Evolutionary conservation across 1,140 invertebrate genomes (phyloP), one percentile per base, ranked within the genome.

Genomic region (Lasioglossum albipes): DNA sequence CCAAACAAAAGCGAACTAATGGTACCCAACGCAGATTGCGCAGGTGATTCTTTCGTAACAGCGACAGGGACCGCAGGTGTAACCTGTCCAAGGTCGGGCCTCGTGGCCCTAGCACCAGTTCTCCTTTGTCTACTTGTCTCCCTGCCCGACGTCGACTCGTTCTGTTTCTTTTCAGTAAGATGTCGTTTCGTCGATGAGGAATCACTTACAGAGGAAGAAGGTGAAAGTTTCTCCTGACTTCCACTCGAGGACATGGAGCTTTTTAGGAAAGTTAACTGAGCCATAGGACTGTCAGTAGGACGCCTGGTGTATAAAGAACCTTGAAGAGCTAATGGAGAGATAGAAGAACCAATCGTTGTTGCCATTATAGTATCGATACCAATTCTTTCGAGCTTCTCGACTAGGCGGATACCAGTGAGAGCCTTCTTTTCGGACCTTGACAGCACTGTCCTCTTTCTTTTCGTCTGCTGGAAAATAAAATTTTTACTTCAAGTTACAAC

Each of bases 1-100:
- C 97, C 97, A 91, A 97, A 97, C 16, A 97, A 93, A 84, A 97
- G 94, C 31, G 96, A 96, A 93, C 96, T 97, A 71, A 97, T 95
- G 41, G 96, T 97, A 72, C 96, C 97, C 20, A 97, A 93, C 2
- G 96, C 95, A 20, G 96, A 95, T 79, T 95, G 94, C 16, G 91
- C 75, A 5, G 93, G 89, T 7, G 92, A 91, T 80, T 93, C 92
- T 68, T 93, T 93, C 10, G 94, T 92, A 31, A 92, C 89, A 2
- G 91, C 84, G 88, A 93, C 61, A 41, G 85, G 85, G 90, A 87
- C 82, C 6, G 89, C 83, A n/a, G 88, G 79, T 68, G 89, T 92
- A 27, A 95, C 95, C 74, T 94, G 94, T 72, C 95, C 95, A 7
- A 95, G 90, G 91, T 96, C 95, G 2, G 94, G 93, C 42, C 95